Conservation (phyloP, 1,140 invertebrate genomes). For the Calosoma granatense region DNA sequence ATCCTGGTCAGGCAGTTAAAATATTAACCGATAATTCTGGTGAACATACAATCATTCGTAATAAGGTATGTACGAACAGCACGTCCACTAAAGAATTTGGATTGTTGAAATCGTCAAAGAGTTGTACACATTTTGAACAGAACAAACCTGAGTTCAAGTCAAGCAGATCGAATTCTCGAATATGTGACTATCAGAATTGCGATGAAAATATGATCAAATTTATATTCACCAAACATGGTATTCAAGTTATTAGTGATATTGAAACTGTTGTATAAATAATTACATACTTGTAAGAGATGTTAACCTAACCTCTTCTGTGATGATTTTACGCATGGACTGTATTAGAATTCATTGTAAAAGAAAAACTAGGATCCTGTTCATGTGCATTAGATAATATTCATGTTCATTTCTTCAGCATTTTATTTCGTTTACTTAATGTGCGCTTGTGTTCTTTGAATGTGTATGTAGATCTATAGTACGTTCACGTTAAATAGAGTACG, state of each 20-base stretch:
- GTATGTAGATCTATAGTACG: no score
- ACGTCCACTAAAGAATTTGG: conserved; percentile 16
- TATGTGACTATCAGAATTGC: conserved; percentile 37
- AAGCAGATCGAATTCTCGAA: conserved; percentile 29
- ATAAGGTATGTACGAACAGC: conserved; percentile 31
- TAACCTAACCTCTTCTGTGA: conserved; percentile 19
- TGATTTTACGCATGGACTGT: no score
- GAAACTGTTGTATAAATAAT: conserved; percentile 54
- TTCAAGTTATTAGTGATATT: conserved; percentile 63
- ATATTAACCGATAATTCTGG: conserved; percentile 38
- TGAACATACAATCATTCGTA: conserved; percentile 33
- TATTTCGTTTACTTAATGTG: no score
- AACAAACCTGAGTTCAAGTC: conserved; percentile 27
- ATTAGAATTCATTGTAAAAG: no score
- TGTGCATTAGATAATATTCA: no score
- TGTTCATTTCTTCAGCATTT: no score
- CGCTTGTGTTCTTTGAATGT: no score
- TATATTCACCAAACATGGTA: conserved; percentile 60
- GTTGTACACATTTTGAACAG: conserved; percentile 31
- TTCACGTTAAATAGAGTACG: no score
- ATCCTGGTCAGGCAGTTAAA: conserved; percentile 44
- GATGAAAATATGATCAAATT: conserved; percentile 57
- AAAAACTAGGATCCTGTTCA: no score
- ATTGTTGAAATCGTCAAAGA: conserved; percentile 28
- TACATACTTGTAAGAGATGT: background rate